phyloP scores from a whole-genome alignment of 2,797 vertebrate species.

The Chelonia mydas region DNA sequence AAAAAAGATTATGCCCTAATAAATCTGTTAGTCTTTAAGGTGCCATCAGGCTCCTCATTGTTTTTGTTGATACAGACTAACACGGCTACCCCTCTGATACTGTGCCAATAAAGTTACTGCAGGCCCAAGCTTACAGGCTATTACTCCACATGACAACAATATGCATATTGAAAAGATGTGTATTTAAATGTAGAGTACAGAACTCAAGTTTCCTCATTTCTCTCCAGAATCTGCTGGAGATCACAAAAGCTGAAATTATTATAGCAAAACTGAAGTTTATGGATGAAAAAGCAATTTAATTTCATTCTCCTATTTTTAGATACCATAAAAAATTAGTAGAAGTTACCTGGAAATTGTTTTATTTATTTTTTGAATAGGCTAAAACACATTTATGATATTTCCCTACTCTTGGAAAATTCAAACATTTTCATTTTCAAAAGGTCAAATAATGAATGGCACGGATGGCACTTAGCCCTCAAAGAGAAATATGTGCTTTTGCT shows the following conservation, averaged over 20 bases:
- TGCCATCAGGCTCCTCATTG: too few species aligned
- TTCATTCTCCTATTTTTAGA: not conserved
- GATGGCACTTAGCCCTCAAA: not conserved
- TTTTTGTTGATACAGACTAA: too few species aligned
- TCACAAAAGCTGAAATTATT: not conserved
- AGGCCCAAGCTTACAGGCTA: not conserved
- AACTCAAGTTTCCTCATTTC: not conserved
- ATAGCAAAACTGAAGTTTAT: not conserved
- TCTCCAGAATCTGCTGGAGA: not conserved
- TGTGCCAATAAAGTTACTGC: slow-evolving; percentile 3
- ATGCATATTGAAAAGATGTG: not conserved
- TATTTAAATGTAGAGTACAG: not conserved
- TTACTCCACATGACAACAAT: slow-evolving; percentile 19
- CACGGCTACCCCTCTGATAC: too few species aligned
- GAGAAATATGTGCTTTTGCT: not conserved
- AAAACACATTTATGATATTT: not conserved
- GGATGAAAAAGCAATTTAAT: not conserved
- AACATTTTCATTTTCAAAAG: slow-evolving; percentile 15
- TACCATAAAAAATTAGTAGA: not conserved
- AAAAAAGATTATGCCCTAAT: too few species aligned
- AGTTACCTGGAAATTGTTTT: not conserved
- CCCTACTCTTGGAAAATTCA: not conserved
- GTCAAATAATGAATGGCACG: not conserved
- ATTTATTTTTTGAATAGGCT: not conserved
- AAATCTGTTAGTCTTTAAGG: too few species aligned